A percentile compares a stretch with the other conserved stretches of the same genome.
Conservation (phyloP, 2,113 vertebrate genomes). For the Caloenas nicobarica region DNA sequence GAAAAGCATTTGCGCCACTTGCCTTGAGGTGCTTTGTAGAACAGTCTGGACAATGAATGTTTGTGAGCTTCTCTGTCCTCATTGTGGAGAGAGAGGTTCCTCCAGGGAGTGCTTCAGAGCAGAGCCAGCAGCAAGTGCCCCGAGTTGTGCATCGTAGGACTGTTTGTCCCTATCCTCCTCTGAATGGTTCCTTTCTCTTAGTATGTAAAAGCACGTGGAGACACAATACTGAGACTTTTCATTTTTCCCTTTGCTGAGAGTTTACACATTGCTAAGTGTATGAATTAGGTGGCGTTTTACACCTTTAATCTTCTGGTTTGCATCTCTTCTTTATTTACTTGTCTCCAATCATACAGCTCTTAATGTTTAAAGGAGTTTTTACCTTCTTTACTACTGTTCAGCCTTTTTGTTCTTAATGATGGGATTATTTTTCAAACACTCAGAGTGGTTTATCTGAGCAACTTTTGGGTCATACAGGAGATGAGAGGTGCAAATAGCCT, state of each 20-base stretch:
- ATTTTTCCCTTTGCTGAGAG: background rate
- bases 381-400: background rate
- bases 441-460: background rate
- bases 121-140: background rate
- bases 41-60: background rate
- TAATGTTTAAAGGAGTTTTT: background rate
- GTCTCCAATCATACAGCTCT: background rate
- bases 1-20: accelerated
- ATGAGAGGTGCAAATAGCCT: accelerated
- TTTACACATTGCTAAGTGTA: background rate
- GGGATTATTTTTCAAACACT: background rate
- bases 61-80: background rate
- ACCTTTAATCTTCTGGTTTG: background rate
- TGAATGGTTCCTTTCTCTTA: background rate
- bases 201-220: background rate
- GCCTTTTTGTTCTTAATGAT: background rate
- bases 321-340: background rate
- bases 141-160: background rate
- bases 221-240: background rate
- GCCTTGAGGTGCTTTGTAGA: background rate
- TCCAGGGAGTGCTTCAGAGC: background rate
- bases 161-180: background rate
- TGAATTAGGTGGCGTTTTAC: background rate
- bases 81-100: background rate
- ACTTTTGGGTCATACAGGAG: background rate